Conservation (phyloP, 1,140 invertebrate genomes). For the Augochlora pura region DNA sequence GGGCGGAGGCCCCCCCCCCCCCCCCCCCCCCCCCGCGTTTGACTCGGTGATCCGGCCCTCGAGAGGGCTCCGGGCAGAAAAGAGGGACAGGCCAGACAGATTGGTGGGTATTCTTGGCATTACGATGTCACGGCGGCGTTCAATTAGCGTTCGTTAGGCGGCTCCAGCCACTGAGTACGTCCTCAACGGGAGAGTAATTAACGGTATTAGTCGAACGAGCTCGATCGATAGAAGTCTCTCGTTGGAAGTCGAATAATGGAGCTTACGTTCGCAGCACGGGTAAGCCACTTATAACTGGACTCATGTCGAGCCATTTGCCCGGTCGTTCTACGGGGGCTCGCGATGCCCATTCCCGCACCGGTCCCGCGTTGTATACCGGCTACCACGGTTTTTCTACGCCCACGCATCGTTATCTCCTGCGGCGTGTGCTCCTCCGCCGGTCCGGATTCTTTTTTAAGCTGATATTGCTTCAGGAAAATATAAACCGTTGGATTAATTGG, state of each 20-base stretch:
- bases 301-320: neutral
- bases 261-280: slow-evolving; percentile 38
- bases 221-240: slow-evolving; percentile 46
- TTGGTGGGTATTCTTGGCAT: slow-evolving; percentile 60
- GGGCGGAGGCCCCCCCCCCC: no score
- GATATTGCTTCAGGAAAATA: no score
- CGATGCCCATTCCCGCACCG: no score
- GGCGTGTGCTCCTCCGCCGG: no score
- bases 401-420: no score
- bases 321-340: neutral
- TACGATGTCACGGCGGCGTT: slow-evolving; percentile 59
- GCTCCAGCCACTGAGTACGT: slow-evolving; percentile 39
- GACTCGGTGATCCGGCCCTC: neutral
- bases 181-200: slow-evolving; percentile 61
- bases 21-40: no score
- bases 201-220: slow-evolving; percentile 57
- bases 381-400: no score
- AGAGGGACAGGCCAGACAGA: slow-evolving; percentile 46
- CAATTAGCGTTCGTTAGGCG: slow-evolving; percentile 64
- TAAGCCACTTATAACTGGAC: slow-evolving; percentile 35
- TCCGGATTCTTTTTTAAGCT: no score
- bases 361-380: no score
- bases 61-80: neutral
- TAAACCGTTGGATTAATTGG: no score
- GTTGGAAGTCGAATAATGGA: slow-evolving; percentile 59